Evolutionary conservation across 1,140 invertebrate genomes (phyloP), one percentile per base, ranked within the genome.

Genomic region (Drosophila aff.): DNA sequence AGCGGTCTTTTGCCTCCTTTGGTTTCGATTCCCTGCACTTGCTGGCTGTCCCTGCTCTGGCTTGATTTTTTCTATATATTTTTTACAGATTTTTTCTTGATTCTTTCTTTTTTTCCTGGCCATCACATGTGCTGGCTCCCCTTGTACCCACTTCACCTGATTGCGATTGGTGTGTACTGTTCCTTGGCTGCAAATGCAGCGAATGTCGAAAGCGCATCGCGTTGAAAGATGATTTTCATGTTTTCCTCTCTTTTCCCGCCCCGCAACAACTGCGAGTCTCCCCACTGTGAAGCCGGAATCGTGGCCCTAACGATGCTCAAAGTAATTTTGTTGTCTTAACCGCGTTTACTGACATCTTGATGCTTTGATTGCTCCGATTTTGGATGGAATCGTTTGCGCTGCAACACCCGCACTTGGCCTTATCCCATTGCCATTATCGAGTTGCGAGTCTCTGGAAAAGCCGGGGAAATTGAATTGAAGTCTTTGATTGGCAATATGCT

Each of bases 191-290:
- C 36, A 57, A 40, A 40, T 46, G 67, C 62, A 66, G 60, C 60
- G 60, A 53, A 53, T 63, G 67, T 60, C 69, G 75, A 81, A 78
- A 78, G 82, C 81, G 66, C 72, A 86, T 71, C 60, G 84, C 80
- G 78, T 72, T 83, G 82, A 91, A 91, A 91, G 87, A 91, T 91
- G 87, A 91, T 91, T 91, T 91, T 91, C 87, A 91, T 91, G 87
- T 91, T 91, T 83, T 91, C 76, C 80, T 49, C 65, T 26, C 40
- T 9, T 16, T 47, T 44, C 47, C 28, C 9, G 2, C 53, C 23
- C 43, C 38, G 36, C 38, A 23, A 11, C 52, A 53, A 18, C 62
- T 23, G 23, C 18, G 18, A 50, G 40, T 38, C 31, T 21, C 52
- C 36, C 50, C 58, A 47, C 41, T 65, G 49, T 53, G 41, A 40